Evolutionary conservation across 2,113 vertebrate genomes (phyloP).

Genomic region (Datnioides undecimradiatus): DNA sequence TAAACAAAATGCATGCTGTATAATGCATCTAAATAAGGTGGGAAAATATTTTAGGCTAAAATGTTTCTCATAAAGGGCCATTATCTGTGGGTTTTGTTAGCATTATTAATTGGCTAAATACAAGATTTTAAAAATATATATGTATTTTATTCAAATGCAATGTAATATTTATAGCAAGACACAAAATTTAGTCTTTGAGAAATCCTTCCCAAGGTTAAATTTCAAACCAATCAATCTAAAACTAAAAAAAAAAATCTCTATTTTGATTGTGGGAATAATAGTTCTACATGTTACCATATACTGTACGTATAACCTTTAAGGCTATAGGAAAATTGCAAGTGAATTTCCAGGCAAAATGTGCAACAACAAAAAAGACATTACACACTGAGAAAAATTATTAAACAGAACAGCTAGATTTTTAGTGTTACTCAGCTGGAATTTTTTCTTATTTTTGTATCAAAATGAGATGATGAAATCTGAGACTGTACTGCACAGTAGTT

Average conservation of each 20-base stretch:
- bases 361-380: background rate
- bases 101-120: slow-evolving; percentile 19
- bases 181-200: background rate
- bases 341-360: background rate
- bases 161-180: slow-evolving; percentile 1
- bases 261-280: slow-evolving; percentile 1
- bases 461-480: slow-evolving; percentile 30
- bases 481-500: slow-evolving; percentile 48
- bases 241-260: background rate
- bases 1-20: slow-evolving; percentile 56
- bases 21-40: slow-evolving; percentile 36
- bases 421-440: slow-evolving; percentile 27
- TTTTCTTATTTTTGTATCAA: slow-evolving; percentile 65
- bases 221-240: slow-evolving; percentile 1
- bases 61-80: slow-evolving; percentile 22
- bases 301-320: too few relatives aligned
- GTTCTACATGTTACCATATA: background rate
- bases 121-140: background rate
- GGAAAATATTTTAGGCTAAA: slow-evolving; percentile 14
- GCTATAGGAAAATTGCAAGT: background rate
- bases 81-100: slow-evolving; percentile 23
- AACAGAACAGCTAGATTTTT: slow-evolving; percentile 27
- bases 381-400: slow-evolving; percentile 21
- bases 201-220: slow-evolving; percentile 4
- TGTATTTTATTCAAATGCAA: slow-evolving; percentile 2